phyloP scores from a whole-genome alignment of 2,113 vertebrate genomes.

The Thymallus thymallus region DNA sequence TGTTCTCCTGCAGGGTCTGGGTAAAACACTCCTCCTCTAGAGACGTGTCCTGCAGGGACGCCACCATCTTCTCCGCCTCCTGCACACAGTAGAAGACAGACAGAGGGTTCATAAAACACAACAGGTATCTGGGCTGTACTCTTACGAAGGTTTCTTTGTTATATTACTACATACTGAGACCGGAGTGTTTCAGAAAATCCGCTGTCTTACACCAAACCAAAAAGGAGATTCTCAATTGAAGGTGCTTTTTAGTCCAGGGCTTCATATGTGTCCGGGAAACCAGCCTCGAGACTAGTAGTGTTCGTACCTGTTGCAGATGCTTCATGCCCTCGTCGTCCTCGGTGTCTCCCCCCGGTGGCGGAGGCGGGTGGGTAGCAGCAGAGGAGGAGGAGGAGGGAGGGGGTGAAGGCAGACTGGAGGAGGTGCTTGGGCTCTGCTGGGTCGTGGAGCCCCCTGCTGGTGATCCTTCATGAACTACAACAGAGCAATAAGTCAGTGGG shows the following conservation, averaged over 20 bases:
- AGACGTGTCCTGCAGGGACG: constrained; percentile 87
- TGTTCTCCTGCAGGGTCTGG: constrained; percentile 81
- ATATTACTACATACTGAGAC: background rate
- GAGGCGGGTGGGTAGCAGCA: constrained; percentile 75
- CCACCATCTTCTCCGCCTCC: constrained; percentile 93
- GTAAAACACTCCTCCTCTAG: constrained; percentile 89
- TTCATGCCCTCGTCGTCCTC: constrained; percentile 94
- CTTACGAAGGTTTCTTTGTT: background rate
- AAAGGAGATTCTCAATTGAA: too few relatives aligned
- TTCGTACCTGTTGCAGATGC: constrained; percentile 87
- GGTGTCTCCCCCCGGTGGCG: constrained; percentile 75
- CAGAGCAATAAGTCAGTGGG: background rate
- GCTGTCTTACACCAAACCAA: too few relatives aligned
- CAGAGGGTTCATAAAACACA: background rate
- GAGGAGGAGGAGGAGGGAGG: constrained; percentile 76
- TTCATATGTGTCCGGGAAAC: too few relatives aligned
- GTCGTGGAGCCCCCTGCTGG: constrained; percentile 60
- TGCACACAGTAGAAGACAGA: constrained; percentile 41
- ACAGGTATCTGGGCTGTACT: background rate
- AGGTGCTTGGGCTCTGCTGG: constrained; percentile 65
- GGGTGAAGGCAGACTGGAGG: constrained; percentile 72
- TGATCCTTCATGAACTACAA: constrained; percentile 49
- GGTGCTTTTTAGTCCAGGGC: too few relatives aligned
- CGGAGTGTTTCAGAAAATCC: background rate
- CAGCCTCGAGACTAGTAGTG: background rate